Evolutionary conservation across 2,888 invertebrate species (phyloP), one percentile per base, ranked within the genome.

Genomic region (Campoplex capitator): DNA sequence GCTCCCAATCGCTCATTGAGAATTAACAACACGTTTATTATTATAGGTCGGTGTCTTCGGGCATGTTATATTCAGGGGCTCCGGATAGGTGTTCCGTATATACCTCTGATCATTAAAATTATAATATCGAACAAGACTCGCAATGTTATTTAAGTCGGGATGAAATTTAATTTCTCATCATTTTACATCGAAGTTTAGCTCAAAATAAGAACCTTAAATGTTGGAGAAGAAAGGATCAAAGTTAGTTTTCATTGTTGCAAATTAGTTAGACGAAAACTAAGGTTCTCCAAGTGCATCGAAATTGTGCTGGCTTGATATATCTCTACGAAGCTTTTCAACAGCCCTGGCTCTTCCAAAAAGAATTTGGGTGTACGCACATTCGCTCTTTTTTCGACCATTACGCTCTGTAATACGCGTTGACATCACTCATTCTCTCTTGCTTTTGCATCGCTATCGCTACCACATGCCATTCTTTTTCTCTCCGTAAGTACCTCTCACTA

Each of bases 1-100:
- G 38, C 77, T 35, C 76, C 77, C 76, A 80, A 87, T 87, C 84
- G 58, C 75, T 67, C 71, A 79, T 76, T 82, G 87, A 38, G 77
- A 87, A 87, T 84, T 84, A 87, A 84, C 87, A 67, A 71, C 71
- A 67, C 75, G 79, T 84, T 87, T 87, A 83, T 83, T 82, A 82
- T 84, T 82, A 84, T 75, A 87, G 75, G 62, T 45, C 38, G 78
- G 56, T 56, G 73, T 82, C 58, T 78, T 70, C 45, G 67, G 74
- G 51, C 65, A 74, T 81, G 58, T 78, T 82, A 81, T 81, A 81
- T 68, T 81, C 54, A 35, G 76, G 32, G 38, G 68, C 70, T 54
- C 28, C 18, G 71, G 42, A 76, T 74, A n/a, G 82, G 51, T 38
- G 45, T 77, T 65, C 11, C 82, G 67, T 7, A 38, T 38, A 23